phyloP scores from a whole-genome alignment of 2,797 vertebrate species.

The Picus viridis region DNA sequence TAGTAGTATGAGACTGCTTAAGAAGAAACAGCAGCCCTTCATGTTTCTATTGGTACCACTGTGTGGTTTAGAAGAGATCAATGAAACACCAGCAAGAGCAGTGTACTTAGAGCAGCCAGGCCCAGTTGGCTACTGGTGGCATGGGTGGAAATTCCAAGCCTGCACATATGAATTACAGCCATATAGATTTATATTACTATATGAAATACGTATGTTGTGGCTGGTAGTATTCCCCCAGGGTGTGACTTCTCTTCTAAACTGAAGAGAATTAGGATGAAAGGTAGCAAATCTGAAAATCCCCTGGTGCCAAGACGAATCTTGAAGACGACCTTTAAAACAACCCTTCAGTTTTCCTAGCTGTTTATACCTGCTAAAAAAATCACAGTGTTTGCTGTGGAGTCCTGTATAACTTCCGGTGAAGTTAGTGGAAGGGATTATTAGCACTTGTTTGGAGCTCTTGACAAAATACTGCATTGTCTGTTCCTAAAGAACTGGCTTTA shows the following conservation, averaged over 20 bases:
- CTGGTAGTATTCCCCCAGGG: not conserved
- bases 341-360: not conserved
- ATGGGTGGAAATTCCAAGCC: not conserved
- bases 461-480: not conserved
- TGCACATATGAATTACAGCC: not conserved
- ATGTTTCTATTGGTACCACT: not conserved
- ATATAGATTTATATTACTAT: rapidly evolving
- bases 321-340: not conserved
- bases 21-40: not conserved
- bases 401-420: not conserved
- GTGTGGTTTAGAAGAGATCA: not conserved
- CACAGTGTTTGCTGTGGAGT: not conserved
- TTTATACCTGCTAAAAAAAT: not conserved
- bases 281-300: not conserved
- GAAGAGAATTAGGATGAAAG: not conserved
- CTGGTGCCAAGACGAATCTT: rapidly evolving
- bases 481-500: not conserved
- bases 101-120: not conserved
- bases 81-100: not conserved
- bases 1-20: not conserved
- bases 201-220: not conserved
- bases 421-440: not conserved
- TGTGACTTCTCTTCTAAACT: not conserved
- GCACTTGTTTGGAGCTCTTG: not conserved
- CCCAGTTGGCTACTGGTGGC: not conserved